These are phyloP conservation scores for Phaenicophaeus curvirostris DNA, from an alignment of 2,797 vertebrate species.

Conservation along the genomic window DNA sequence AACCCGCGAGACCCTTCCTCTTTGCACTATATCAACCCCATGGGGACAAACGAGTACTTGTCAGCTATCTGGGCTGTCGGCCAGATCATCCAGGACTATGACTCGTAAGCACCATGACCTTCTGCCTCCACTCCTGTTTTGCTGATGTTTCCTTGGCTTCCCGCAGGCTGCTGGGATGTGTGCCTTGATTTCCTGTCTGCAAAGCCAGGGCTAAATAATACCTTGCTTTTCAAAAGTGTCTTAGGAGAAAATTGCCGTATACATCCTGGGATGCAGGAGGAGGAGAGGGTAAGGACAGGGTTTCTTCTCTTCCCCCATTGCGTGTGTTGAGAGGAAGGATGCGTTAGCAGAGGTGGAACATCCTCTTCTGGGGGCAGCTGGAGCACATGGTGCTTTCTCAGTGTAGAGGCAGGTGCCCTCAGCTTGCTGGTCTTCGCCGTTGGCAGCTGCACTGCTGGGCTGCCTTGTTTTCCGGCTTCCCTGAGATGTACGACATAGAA, in stretches of 20 bases:
- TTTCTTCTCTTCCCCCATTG: background rate
- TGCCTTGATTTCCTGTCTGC: background rate
- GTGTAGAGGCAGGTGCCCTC: background rate
- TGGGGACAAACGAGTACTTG: constrained; percentile 96
- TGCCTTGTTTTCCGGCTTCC: background rate
- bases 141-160: background rate
- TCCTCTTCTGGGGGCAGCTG: background rate
- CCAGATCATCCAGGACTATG: constrained; percentile 99
- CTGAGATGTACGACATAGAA: background rate
- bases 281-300: background rate
- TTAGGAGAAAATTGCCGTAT: background rate
- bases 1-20: constrained; percentile 93
- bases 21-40: constrained; percentile 95
- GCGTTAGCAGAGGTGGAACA: background rate
- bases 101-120: constrained; percentile 84
- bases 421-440: background rate
- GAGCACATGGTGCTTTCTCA: accelerated
- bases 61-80: constrained; percentile 96
- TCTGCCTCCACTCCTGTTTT: background rate
- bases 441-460: background rate
- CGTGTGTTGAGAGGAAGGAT: background rate
- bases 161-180: background rate
- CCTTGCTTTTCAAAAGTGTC: background rate
- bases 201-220: background rate
- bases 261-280: background rate